Conservation (phyloP, 1,140 invertebrate species). For the Agrypnia vestita region DNA sequence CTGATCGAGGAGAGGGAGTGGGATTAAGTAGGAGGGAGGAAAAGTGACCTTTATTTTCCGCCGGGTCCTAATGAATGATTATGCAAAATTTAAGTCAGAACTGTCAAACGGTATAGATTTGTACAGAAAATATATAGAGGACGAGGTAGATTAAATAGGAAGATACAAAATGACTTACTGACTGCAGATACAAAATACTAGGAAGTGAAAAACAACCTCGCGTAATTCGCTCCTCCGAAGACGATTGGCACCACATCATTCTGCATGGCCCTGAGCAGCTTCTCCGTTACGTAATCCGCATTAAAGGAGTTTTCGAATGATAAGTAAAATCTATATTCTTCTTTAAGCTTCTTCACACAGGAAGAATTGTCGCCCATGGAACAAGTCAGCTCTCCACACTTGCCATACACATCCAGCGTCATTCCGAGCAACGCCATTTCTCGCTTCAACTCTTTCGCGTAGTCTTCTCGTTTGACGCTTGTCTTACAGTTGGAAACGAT, state of each 20-base stretch:
- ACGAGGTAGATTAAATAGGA: too few relatives aligned
- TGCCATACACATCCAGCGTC: conserved; percentile 80
- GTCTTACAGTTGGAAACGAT: conserved; percentile 80
- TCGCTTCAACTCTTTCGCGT: conserved; percentile 73
- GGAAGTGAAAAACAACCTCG: conserved; percentile 45
- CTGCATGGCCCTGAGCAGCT: conserved; percentile 72
- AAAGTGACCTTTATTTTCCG: too few relatives aligned
- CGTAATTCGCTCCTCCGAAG: conserved; percentile 70
- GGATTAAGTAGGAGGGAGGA: too few relatives aligned
- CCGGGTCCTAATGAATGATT: too few relatives aligned
- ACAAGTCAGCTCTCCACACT: conserved; percentile 73
- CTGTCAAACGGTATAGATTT: too few relatives aligned
- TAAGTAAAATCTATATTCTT: conserved; percentile 79
- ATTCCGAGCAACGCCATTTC: conserved; percentile 67
- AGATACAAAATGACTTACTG: too few relatives aligned
- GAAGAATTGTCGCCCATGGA: conserved; percentile 44
- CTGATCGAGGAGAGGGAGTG: too few relatives aligned
- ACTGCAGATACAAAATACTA: too few relatives aligned
- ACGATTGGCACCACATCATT: conserved; percentile 73
- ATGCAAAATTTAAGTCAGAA: too few relatives aligned
- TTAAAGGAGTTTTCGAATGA: conserved; percentile 80
- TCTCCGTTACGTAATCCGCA: conserved; percentile 79
- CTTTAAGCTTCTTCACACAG: conserved; percentile 64
- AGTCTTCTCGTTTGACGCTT: conserved; percentile 73
- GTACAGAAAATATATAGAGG: too few relatives aligned